phyloP scores from a whole-genome alignment of 2,888 invertebrate genomes.

The Synanthedon myopaeformis region DNA sequence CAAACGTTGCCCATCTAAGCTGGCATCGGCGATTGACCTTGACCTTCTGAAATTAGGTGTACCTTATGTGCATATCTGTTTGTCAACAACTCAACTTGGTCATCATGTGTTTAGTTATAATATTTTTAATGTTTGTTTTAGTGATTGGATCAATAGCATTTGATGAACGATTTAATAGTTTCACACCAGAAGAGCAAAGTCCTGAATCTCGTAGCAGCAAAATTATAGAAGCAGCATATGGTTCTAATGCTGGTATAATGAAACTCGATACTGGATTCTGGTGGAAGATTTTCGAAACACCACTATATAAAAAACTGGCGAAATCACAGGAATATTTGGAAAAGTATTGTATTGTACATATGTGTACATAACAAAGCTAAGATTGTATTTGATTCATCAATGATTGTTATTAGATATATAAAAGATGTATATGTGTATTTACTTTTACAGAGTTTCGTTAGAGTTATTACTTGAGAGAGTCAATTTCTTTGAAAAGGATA shows the following conservation, averaged over 20 bases:
- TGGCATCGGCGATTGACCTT: too few species aligned
- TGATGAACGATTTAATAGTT: conserved; percentile 76
- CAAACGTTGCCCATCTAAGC: too few species aligned
- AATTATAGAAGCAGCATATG: conserved; percentile 78
- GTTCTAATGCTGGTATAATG: conserved; percentile 78
- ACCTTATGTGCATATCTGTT: not conserved
- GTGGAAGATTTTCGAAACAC: conserved; percentile 81
- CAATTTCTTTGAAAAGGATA: conserved; percentile 48
- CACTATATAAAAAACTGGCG: conserved; percentile 76
- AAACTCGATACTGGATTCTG: conserved; percentile 78
- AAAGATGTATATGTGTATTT: not conserved
- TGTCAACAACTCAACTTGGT: not conserved
- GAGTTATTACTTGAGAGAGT: conserved; percentile 73
- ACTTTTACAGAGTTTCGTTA: conserved; percentile 69
- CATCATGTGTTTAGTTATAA: not conserved
- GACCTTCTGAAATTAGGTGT: too few species aligned
- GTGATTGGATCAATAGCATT: conserved; percentile 81
- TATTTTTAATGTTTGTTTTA: conserved; percentile 45
- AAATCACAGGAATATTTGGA: conserved; percentile 80
- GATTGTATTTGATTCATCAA: not conserved
- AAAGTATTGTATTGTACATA: conserved; percentile 33
- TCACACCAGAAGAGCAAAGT: conserved; percentile 70
- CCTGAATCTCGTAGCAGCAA: conserved; percentile 73
- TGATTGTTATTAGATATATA: not conserved
- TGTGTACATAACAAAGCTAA: not conserved